Evolutionary conservation across 2,113 vertebrate genomes (phyloP).

Genomic region (Connochaetes taurinus): DNA sequence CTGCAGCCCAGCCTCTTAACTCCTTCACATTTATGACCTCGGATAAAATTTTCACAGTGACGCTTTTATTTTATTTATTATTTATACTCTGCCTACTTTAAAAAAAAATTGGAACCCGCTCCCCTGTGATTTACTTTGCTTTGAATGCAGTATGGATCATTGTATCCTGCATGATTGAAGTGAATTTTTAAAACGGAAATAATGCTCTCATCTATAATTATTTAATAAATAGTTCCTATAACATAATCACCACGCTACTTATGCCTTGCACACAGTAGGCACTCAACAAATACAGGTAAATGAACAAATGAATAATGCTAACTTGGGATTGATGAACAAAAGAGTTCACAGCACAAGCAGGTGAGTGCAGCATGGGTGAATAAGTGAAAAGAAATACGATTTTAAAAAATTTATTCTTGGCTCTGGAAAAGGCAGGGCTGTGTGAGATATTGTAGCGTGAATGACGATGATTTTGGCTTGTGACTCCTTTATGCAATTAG

Average conservation of each 20-base stretch:
- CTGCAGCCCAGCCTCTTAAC: slow-evolving; percentile 19
- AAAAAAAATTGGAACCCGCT: slow-evolving; percentile 39
- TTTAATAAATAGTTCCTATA: background rate
- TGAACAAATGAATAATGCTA: background rate
- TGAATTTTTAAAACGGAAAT: slow-evolving; percentile 14
- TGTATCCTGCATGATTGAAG: slow-evolving; percentile 14
- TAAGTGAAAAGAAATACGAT: background rate
- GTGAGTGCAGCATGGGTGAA: background rate
- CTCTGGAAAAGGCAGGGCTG: background rate
- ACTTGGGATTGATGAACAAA: background rate
- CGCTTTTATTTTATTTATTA: slow-evolving; percentile 68
- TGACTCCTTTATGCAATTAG: background rate
- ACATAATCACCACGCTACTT: background rate
- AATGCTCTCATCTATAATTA: background rate
- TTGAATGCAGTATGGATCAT: slow-evolving; percentile 24
- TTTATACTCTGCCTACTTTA: slow-evolving; percentile 57
- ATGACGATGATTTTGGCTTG: background rate
- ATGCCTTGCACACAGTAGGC: slow-evolving; percentile 10
- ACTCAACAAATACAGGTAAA: background rate
- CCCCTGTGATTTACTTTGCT: slow-evolving; percentile 47
- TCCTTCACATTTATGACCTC: slow-evolving; percentile 21
- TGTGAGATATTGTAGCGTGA: background rate
- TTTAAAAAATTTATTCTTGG: background rate
- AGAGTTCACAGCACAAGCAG: background rate
- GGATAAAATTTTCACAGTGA: slow-evolving; percentile 62